These are phyloP conservation scores for Halcyon chelicuti DNA, from an alignment of 2,797 vertebrate species.

Conservation along the genomic window DNA sequence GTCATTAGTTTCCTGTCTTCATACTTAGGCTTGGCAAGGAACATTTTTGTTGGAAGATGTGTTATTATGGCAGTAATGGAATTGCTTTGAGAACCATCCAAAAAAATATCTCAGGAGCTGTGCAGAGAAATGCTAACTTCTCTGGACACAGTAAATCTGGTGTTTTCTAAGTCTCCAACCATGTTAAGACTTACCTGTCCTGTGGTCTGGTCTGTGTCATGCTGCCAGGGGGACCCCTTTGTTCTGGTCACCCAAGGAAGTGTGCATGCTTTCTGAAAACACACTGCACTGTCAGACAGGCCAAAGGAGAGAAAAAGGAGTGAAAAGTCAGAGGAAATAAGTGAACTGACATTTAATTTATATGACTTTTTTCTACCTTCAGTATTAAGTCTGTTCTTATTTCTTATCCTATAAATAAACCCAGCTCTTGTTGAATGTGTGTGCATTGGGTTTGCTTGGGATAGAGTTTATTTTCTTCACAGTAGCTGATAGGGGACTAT, in stretches of 20 bases:
- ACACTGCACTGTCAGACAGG: neutral
- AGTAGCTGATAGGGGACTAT: neutral
- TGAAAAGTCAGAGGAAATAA: neutral
- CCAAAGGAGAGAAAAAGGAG: neutral
- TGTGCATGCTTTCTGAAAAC: neutral
- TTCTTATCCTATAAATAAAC: neutral
- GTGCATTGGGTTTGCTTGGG: neutral
- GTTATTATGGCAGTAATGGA: slow-evolving; percentile 31
- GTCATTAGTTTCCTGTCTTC: slow-evolving; percentile 25
- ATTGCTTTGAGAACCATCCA: slow-evolving; percentile 49
- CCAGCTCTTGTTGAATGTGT: neutral
- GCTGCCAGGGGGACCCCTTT: neutral
- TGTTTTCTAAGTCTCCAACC: neutral
- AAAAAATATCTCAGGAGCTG: neutral
- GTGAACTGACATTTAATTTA: neutral
- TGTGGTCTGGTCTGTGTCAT: neutral
- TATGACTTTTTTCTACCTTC: neutral
- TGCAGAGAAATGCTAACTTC: slow-evolving; percentile 1
- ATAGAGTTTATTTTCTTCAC: neutral
- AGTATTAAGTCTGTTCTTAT: neutral
- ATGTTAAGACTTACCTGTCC: neutral
- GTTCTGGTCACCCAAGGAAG: neutral
- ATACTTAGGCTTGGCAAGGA: neutral
- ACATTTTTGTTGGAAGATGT: slow-evolving; percentile 1
- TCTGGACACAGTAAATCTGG: neutral